Conservation (phyloP, 2,113 vertebrate species). For the Echinops telfairi region DNA sequence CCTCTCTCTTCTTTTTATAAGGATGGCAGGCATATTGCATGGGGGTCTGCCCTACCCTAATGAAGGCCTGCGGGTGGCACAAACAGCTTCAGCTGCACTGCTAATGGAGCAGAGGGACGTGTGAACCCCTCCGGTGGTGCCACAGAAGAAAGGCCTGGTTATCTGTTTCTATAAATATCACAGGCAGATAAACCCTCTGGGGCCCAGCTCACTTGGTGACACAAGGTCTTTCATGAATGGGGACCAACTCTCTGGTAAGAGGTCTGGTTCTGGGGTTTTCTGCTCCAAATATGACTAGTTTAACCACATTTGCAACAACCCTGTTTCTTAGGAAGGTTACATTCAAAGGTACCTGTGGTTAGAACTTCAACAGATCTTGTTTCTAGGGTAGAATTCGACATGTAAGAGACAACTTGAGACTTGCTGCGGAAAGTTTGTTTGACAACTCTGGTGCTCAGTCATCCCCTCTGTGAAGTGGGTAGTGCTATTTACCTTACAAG, state of each 20-base stretch:
- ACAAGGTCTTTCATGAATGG: not conserved
- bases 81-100: not conserved
- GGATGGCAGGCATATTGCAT: not conserved
- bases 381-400: not conserved
- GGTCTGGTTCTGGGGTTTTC: not conserved
- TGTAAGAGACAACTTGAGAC: not conserved
- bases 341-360: not conserved
- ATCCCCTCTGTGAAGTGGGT: not conserved
- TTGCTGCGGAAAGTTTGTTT: not conserved
- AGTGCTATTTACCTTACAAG: not conserved
- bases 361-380: not conserved
- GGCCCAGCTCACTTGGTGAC: not conserved
- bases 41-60: too few species aligned
- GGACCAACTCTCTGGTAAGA: not conserved
- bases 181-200: not conserved
- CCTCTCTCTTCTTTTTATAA: not conserved
- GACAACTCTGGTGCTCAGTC: not conserved
- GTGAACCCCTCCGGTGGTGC: not conserved
- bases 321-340: not conserved
- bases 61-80: too few species aligned
- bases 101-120: not conserved
- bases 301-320: not conserved
- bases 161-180: not conserved
- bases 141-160: not conserved
- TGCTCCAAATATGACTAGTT: not conserved